Evolutionary conservation across 1,140 invertebrate species (phyloP).

Genomic region (Argopecten irradians): DNA sequence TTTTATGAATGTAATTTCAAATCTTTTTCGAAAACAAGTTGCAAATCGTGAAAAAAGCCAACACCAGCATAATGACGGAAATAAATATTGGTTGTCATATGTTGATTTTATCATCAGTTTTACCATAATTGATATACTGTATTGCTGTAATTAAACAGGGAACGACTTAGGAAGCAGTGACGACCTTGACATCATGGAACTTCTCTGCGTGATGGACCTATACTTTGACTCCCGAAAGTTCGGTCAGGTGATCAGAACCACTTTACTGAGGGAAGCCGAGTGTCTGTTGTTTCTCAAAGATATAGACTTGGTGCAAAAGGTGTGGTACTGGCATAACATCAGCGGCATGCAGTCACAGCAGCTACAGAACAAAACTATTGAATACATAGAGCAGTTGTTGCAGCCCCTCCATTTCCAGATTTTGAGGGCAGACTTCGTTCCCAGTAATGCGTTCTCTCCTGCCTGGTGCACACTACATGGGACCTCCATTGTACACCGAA

Average conservation of each 20-base stretch:
- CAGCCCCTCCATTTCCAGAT: constrained; percentile 21
- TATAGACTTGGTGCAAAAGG: neutral
- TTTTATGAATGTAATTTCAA: too few relatives aligned
- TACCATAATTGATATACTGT: too few relatives aligned
- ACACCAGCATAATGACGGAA: too few relatives aligned
- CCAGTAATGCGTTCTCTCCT: constrained; percentile 6
- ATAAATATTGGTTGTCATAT: too few relatives aligned
- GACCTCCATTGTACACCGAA: neutral
- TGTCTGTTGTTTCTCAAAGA: neutral
- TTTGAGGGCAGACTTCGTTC: neutral
- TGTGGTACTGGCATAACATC: constrained; percentile 1
- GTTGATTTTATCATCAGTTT: too few relatives aligned
- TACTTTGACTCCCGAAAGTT: neutral
- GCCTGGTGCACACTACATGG: constrained; percentile 26
- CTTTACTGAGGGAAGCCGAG: neutral
- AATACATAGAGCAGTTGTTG: constrained; percentile 27
- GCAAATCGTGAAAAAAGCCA: too few relatives aligned
- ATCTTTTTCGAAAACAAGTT: too few relatives aligned
- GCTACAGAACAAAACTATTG: constrained; percentile 2
- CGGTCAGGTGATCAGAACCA: neutral
- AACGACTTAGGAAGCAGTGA: neutral
- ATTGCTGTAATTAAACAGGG: too few relatives aligned
- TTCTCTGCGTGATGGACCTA: neutral
- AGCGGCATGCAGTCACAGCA: neutral
- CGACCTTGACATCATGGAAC: neutral